phyloP scores from a whole-genome alignment of 2,797 vertebrate species.

The Mormyrus proboscirostris region DNA sequence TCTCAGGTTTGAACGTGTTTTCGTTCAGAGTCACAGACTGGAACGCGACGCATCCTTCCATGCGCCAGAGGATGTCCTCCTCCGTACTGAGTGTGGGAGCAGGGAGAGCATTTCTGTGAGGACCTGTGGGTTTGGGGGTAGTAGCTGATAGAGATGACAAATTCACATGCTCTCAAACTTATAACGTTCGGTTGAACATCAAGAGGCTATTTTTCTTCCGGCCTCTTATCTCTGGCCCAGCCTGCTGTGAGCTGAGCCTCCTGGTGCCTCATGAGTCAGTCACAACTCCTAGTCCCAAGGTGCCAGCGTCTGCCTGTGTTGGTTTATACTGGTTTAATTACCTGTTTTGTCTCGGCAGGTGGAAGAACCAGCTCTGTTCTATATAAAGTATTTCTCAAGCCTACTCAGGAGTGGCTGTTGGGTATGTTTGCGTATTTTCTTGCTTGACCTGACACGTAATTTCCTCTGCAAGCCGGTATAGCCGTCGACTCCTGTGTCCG shows the following conservation, averaged over 20 bases:
- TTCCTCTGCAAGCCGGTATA: background rate
- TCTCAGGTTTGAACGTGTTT: slow-evolving; percentile 32
- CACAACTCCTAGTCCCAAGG: background rate
- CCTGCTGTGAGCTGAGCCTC: background rate
- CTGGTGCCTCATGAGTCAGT: background rate
- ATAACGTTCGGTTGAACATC: background rate
- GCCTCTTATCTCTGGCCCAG: background rate
- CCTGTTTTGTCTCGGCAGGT: slow-evolving; percentile 4
- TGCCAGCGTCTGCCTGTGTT: background rate
- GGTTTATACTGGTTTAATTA: background rate
- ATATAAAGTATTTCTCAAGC: slow-evolving; percentile 15
- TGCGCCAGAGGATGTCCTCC: background rate
- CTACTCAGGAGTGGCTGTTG: slow-evolving; percentile 11
- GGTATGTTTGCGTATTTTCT: slow-evolving; percentile 20
- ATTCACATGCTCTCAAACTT: background rate
- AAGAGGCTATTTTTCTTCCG: background rate
- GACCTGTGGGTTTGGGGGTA: background rate
- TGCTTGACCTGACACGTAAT: background rate
- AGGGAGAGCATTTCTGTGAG: background rate
- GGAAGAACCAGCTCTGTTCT: slow-evolving; percentile 22
- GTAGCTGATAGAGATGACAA: background rate
- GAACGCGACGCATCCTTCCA: background rate
- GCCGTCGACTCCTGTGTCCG: background rate
- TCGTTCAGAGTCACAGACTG: slow-evolving; percentile 18
- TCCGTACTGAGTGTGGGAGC: background rate